Base-by-base conservation (phyloP, 2,888 invertebrate genomes). In the Amblyteles armatorius region DNA sequence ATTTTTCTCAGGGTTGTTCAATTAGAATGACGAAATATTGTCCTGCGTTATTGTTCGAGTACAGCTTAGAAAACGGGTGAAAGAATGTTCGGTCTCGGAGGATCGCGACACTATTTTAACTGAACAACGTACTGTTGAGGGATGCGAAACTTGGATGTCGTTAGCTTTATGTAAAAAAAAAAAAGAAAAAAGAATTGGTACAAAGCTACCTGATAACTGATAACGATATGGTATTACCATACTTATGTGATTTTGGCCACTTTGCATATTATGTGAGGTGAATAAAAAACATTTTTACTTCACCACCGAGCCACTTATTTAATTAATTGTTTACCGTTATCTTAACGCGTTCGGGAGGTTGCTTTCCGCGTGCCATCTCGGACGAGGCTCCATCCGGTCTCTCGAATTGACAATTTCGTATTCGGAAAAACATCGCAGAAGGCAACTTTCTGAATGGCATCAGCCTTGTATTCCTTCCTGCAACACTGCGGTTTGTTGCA, bases 401-500 rank as follows among this genome's bases (percentile, higher is more conserved):
- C 11, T 40, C 19, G 36, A 16, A 48, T 48, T 16, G 16, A 16
- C 44, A 13, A 3, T 16, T 48, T 4, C 16, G 4, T 5, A 16
- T 48, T 19, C 22, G 55, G 5, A 55, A 55, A 57, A 74, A 44
- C 71, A 44, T 68, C 77, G 71, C 65, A 84, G 92, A 94, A 94
- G 92, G 88, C 89, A 91, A 92, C 93, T 93, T 94, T 91, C 94
- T 93, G 92, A 93, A 93, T 93, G 88, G 82, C 91, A 89, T 89
- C 89, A 91, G 93, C 93, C 93, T 94, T 93, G 87, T 92, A 92
- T 93, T 93, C 93, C 93, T 93, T 93, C 93, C 93, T 93, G 88
- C 88, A 89, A 87, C 79, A 89, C 87, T 88, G 86, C 88, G 88
- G 86, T 85, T 88, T 87, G 87, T 88, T 90, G 86, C 87, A 88